Evolutionary conservation across 2,888 invertebrate genomes (phyloP).

Genomic region (Ochropacha duplaris): DNA sequence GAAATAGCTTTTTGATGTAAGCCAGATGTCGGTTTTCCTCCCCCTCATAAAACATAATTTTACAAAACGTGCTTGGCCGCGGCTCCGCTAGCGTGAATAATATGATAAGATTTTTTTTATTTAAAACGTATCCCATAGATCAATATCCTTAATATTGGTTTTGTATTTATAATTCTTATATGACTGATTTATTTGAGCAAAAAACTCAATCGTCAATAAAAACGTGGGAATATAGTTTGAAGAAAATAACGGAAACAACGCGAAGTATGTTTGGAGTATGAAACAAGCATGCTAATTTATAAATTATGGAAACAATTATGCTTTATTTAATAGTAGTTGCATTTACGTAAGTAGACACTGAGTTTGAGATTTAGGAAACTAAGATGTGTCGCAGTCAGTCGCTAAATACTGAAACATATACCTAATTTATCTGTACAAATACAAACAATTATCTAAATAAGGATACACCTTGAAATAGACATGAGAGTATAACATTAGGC

Average conservation of each 20-base stretch:
- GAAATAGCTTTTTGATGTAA: constrained; percentile 68
- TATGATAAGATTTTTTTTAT: background rate
- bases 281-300: background rate
- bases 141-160: background rate
- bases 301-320: too few species aligned
- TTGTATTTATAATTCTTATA: background rate
- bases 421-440: too few species aligned
- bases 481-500: constrained; percentile 25
- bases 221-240: background rate
- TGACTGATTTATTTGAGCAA: background rate
- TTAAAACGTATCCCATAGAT: background rate
- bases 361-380: background rate
- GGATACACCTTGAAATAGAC: background rate
- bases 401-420: too few species aligned
- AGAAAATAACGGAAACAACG: background rate
- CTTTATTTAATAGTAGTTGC: background rate
- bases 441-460: background rate
- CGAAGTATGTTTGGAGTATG: background rate
- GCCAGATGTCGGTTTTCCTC: constrained; percentile 66
- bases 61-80: background rate
- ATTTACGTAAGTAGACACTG: background rate
- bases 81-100: background rate
- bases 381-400: too few species aligned
- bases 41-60: constrained; percentile 28
- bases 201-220: background rate